Conservation (phyloP, 1,140 invertebrate species). For the Fopius arisanus region DNA sequence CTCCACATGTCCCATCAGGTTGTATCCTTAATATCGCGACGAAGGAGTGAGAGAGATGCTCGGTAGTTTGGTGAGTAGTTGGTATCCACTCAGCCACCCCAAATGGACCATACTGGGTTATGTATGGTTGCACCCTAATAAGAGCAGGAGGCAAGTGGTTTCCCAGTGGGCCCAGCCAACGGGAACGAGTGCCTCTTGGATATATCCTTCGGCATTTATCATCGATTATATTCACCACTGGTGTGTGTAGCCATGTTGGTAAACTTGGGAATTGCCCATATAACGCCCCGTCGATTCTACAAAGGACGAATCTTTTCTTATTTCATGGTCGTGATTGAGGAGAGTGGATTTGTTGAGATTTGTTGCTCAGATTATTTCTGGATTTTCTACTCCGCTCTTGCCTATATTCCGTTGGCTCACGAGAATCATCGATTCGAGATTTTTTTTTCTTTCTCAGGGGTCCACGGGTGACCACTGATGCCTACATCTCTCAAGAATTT, state of each 20-base stretch:
- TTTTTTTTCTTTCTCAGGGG: too few relatives aligned
- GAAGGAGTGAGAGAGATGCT: conserved; percentile 10
- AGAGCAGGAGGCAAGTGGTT: conserved; percentile 33
- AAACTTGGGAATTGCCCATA: conserved; percentile 28
- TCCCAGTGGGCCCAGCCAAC: conserved; percentile 37
- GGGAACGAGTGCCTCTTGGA: conserved; percentile 33
- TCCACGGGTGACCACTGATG: too few relatives aligned
- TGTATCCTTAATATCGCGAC: conserved; percentile 22
- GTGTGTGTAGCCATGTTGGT: conserved; percentile 19
- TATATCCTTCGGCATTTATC: conserved; percentile 57
- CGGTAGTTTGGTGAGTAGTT: not conserved
- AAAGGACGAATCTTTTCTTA: conserved; percentile 6
- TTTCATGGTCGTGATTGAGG: not conserved
- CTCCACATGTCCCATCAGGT: conserved; percentile 35
- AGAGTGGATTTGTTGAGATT: conserved; percentile 14
- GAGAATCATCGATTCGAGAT: not conserved
- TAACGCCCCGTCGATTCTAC: conserved; percentile 23
- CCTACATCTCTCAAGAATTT: too few relatives aligned
- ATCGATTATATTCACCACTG: conserved; percentile 51
- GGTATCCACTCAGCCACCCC: conserved; percentile 27
- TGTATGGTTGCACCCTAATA: conserved; percentile 35
- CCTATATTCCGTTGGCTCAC: too few relatives aligned
- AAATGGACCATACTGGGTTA: conserved; percentile 37
- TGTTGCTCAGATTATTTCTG: conserved; percentile 31
- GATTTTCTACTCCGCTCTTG: too few relatives aligned